Base-by-base conservation (phyloP, 1,140 invertebrate genomes). In the Melipona quadrifasciata region DNA sequence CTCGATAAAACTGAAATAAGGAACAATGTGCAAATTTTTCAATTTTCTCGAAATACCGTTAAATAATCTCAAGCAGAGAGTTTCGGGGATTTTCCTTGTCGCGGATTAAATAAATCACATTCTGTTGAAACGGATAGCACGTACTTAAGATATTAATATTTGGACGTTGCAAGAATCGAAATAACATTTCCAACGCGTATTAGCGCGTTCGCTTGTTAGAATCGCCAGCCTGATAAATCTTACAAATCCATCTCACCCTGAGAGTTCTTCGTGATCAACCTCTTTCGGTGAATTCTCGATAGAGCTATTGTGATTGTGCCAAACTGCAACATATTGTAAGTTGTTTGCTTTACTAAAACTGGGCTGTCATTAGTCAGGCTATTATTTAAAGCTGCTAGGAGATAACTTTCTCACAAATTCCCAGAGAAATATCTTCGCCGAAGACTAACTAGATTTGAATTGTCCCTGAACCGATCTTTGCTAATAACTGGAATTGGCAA, bases 251-350 rank as follows among this genome's bases (percentile, higher is more conserved):
- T 70, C 61, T 47, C 39, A 6, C 39, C 39, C 24, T 34, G 72
- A 55, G 34, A 67, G 65, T 82, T 58, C 58, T 58, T 57, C 19
- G 58, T 27, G 70, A 83, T 78, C 77, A 78, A 83, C 68, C 65
- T 58, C 39, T 47, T 27, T 68, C 65, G 53, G 78, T 83, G 39
- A 77, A 67, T 19, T 19, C 21, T 27, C 71, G 80, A 68, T 82
- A 82, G 74, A 83, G 55, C 81, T 39, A 68, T 83, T 83, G 81
- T 58, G 39, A 55, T 31, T 39, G 53, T 78, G 81, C 81, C 81
- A 83, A 83, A 70, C 53, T 57, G 55, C 17, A 70, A 77, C 75
- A 78, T 70, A 78, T 79, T 84, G 70, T 84, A 78, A 67, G 82
- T 79, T 76, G 82, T 84, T 84, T 67, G 79, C 76, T 84, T 61